Conservation (phyloP, 2,888 invertebrate genomes). For the Periphyllus acericola region DNA sequence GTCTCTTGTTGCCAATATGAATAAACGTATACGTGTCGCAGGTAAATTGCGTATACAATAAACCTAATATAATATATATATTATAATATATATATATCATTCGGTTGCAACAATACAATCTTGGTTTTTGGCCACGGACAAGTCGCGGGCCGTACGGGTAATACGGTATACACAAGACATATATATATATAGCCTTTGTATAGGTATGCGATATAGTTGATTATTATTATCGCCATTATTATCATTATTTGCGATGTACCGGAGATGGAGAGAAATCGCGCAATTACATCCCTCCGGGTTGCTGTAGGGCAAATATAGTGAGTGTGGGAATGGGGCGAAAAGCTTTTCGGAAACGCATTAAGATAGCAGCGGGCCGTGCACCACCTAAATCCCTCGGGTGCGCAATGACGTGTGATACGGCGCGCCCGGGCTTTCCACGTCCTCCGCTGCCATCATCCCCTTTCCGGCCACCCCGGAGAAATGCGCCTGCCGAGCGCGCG, state of each 20-base stretch:
- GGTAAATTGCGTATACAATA: neutral
- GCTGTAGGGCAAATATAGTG: neutral
- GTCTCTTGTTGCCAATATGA: no score
- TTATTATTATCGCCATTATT: neutral
- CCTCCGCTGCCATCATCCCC: neutral
- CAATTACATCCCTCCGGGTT: constrained; percentile 50
- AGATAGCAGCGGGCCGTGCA: constrained; percentile 53
- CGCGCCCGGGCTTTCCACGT: constrained; percentile 22
- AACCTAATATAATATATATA: neutral
- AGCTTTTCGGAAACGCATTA: constrained; percentile 61
- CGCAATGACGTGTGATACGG: constrained; percentile 61
- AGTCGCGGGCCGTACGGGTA: neutral
- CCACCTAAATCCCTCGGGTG: constrained; percentile 60
- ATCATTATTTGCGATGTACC: neutral
- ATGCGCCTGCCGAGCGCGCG: neutral
- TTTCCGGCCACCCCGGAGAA: neutral
- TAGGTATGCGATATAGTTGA: neutral
- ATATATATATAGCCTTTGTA: neutral
- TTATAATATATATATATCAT: neutral
- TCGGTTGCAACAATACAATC: neutral
- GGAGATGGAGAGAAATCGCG: constrained; percentile 9
- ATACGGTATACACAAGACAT: neutral
- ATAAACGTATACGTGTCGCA: neutral
- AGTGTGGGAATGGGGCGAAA: constrained; percentile 46
- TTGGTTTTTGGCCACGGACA: neutral